Base-by-base conservation (phyloP, 2,888 invertebrate species). In the Yponomeuta cagnagella region DNA sequence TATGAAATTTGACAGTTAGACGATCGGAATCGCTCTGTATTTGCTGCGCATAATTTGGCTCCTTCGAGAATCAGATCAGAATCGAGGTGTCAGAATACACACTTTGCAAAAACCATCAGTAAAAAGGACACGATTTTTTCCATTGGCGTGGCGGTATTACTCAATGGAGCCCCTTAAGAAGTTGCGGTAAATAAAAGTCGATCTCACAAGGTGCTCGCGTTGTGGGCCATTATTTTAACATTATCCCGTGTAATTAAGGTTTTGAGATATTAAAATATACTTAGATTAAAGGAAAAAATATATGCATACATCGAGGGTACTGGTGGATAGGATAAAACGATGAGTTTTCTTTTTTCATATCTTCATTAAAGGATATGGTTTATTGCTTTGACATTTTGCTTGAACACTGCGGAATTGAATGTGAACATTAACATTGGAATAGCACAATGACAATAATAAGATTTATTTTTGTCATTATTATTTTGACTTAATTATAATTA, bases 171-270 rank as follows among this genome's bases (percentile, higher is more conserved):
- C 52, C 15, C 15, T 58, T 58, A 58, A 58, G 52, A 12, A 58
- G 3, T 15, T 58, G 52, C 15, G 52, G 52, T 58, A 15, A 58
- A 58, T 58, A 58, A 58, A 58, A 15, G 52, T 12, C 52, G 52
- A 58, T 58, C 52, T 15, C 52, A 4, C 52, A 58, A 58, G 52
- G 52, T 58, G 52, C 52, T 15, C 52, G 15, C 15, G 12, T 58
- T 58, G 52, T 3, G 30, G 9, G 31, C 65, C 33, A 65, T 65
- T 65, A 65, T 65, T 65, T 65, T 65, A 65, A 65, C 65, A 65
- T 65, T 65, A 65, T 31, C 65, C 65, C 31, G 65, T 33, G 65
- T 31, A 65, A 65, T 65, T 65, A 65, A 65, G 65, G 65, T 65
- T 65, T 65, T 65, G 65, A 65, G 10, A 65, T 33, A 65, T 65